Conservation (phyloP, 2,797 vertebrate species). For the Pseudopleuronectes americanus region DNA sequence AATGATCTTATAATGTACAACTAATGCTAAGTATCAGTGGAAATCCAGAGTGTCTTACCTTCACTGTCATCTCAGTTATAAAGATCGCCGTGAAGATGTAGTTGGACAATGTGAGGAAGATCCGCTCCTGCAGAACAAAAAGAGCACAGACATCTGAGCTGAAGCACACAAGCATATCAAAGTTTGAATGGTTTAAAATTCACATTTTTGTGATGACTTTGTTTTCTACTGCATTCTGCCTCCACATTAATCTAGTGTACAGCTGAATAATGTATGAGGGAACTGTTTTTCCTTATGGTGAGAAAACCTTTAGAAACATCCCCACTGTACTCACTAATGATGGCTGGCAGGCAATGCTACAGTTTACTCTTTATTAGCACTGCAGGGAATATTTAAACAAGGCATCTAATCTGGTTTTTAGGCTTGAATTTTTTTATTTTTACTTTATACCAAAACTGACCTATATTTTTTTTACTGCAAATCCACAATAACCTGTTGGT, state of each 20-base stretch:
- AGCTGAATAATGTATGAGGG: constrained; percentile 58
- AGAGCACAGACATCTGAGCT: constrained; percentile 34
- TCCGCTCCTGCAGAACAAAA: constrained; percentile 86
- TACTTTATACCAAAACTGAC: not conserved
- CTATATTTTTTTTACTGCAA: not conserved
- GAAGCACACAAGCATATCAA: not conserved
- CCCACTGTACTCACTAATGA: constrained; percentile 46
- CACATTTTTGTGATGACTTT: not conserved
- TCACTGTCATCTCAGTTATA: constrained; percentile 96
- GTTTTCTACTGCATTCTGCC: constrained; percentile 5
- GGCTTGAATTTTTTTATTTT: not conserved
- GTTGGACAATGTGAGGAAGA: constrained; percentile 96
- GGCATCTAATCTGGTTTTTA: constrained; percentile 9
- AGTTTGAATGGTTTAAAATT: not conserved
- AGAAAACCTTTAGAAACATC: constrained; percentile 37
- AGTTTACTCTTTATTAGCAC: constrained; percentile 43
- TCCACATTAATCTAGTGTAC: constrained; percentile 17
- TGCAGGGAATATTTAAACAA: constrained; percentile 37
- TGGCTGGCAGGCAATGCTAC: constrained; percentile 46
- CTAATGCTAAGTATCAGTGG: not conserved
- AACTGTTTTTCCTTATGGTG: constrained; percentile 26
- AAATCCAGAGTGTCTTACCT: constrained; percentile 80
- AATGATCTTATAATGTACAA: too few relatives aligned
- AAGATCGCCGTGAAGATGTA: constrained; percentile 99
- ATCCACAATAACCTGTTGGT: not conserved